A percentile compares a stretch with the other conserved stretches of the same genome.
These are phyloP conservation scores for Priocnemis perturbator DNA, from an alignment of 2,888 invertebrate species.

Conservation along the genomic window DNA sequence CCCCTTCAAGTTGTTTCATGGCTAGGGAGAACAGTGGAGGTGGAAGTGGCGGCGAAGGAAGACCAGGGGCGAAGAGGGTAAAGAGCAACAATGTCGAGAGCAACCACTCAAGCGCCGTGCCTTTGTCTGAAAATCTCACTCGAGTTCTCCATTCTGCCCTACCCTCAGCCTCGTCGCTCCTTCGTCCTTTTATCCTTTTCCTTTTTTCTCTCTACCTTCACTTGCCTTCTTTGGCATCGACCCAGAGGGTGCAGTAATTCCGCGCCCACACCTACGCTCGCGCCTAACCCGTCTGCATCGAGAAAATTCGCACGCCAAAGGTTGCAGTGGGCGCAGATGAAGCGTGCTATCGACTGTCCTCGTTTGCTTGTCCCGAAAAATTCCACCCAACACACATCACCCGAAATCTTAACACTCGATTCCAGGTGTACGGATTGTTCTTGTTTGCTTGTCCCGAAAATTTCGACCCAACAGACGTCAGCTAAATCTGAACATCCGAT, in stretches of 20 bases:
- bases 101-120: constrained; percentile 61
- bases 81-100: constrained; percentile 70
- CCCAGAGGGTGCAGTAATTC: neutral
- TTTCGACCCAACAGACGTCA: too few species aligned
- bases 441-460: too few species aligned
- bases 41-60: neutral
- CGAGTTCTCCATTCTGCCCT: constrained; percentile 29
- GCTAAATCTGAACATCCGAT: too few species aligned
- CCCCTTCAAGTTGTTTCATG: neutral
- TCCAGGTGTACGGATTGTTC: too few species aligned
- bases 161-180: constrained; percentile 48
- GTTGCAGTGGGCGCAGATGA: too few species aligned
- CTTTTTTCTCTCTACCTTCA: constrained; percentile 34
- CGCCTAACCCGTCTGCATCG: too few species aligned
- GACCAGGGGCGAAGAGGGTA: constrained; percentile 52
- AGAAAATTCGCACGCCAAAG: too few species aligned
- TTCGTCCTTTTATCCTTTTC: constrained; percentile 28
- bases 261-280: constrained; percentile 6
- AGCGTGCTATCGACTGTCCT: too few species aligned
- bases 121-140: constrained; percentile 66
- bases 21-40: constrained; percentile 7
- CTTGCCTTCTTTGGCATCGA: constrained; percentile 12
- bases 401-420: too few species aligned
- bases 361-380: too few species aligned
- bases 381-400: too few species aligned